phyloP scores from a whole-genome alignment of 1,140 invertebrate genomes.

The Scaptomyza montana region DNA sequence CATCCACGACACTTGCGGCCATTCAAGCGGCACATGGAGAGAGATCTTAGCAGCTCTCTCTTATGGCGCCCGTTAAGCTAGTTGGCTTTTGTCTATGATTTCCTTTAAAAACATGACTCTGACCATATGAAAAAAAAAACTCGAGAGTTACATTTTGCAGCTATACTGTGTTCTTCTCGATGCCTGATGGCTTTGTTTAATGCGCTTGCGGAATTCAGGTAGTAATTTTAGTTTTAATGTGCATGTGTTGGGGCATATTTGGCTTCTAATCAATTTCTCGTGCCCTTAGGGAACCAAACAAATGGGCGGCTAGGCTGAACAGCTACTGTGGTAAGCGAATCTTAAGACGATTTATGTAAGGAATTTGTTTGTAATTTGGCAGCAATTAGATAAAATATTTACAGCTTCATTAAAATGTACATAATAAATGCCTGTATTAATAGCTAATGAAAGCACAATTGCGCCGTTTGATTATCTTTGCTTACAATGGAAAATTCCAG shows the following conservation, averaged over 20 bases:
- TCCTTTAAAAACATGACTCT: constrained; percentile 67
- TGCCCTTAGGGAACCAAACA: constrained; percentile 25
- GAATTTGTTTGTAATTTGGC: constrained; percentile 49
- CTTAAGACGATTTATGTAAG: constrained; percentile 29
- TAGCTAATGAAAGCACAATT: constrained; percentile 14
- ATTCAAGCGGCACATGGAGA: constrained; percentile 43
- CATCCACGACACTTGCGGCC: constrained; percentile 60
- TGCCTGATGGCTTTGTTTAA: constrained; percentile 52
- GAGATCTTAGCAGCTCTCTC: constrained; percentile 35
- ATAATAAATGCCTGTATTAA: constrained; percentile 9
- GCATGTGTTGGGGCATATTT: constrained; percentile 52
- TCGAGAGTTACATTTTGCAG: constrained; percentile 2
- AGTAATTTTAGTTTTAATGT: constrained; percentile 75
- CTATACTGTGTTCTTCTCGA: background rate
- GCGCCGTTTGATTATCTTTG: background rate
- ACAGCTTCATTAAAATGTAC: constrained; percentile 33
- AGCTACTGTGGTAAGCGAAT: background rate
- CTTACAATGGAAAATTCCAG: constrained; percentile 1
- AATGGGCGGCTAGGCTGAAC: background rate
- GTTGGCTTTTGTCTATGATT: constrained; percentile 72
- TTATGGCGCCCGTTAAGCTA: constrained; percentile 63
- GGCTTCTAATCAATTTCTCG: constrained; percentile 49
- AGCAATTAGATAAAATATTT: constrained; percentile 47
- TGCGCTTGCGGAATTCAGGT: constrained; percentile 75
- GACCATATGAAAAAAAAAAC: background rate